A percentile compares a stretch with the other conserved stretches of the same genome.
phyloP scores from a whole-genome alignment of 2,113 vertebrate species.

The Gnathonemus echidnorhynchus region DNA sequence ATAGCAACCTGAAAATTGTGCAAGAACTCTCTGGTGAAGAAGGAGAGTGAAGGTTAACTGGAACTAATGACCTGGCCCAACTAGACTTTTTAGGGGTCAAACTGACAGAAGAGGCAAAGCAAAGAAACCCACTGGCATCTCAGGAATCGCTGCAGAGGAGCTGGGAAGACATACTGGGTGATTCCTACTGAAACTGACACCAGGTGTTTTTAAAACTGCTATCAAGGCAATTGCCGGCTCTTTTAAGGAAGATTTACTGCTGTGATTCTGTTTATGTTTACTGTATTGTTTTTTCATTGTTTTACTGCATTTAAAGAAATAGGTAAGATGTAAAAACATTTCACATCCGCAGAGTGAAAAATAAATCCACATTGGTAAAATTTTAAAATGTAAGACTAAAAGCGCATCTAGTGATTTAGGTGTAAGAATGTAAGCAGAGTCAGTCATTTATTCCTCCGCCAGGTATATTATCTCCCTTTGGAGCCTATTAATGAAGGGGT shows the following conservation, averaged over 20 bases:
- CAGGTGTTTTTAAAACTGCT: neutral
- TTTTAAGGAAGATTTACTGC: neutral
- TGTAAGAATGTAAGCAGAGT: neutral
- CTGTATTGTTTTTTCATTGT: neutral
- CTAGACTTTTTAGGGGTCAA: neutral
- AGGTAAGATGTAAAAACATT: neutral
- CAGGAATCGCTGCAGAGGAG: neutral
- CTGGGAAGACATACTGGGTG: neutral
- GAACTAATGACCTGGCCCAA: neutral
- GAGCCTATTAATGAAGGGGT: conserved; percentile 60
- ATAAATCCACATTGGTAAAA: neutral
- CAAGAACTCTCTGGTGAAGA: neutral
- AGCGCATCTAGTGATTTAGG: neutral
- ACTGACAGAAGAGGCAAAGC: neutral
- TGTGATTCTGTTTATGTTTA: neutral
- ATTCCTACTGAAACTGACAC: neutral
- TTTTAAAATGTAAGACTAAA: neutral
- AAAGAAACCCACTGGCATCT: neutral
- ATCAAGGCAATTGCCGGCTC: neutral
- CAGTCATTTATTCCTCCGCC: neutral
- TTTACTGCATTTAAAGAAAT: neutral
- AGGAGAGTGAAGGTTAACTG: neutral
- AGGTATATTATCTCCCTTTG: conserved; percentile 45
- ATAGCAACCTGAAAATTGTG: neutral
- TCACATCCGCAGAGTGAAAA: neutral